Evolutionary conservation across 1,140 invertebrate genomes (phyloP).

Genomic region (Hyposmocoma kahamanoa): DNA sequence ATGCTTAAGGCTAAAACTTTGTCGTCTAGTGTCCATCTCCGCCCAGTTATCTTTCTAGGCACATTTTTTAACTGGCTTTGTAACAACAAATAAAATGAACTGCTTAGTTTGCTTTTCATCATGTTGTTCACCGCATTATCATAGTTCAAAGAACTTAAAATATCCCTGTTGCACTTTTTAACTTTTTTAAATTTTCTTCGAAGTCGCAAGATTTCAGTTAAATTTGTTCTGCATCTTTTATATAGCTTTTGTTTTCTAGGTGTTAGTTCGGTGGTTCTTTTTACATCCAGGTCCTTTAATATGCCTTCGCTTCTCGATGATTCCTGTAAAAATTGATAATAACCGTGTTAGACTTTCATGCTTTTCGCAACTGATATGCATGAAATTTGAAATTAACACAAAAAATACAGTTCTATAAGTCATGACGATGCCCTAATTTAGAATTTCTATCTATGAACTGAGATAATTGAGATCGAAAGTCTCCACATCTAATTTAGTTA

Average conservation of each 20-base stretch:
- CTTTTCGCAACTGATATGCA: too few relatives aligned
- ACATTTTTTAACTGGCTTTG: constrained; percentile 12
- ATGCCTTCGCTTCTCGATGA: too few relatives aligned
- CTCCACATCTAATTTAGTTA: too few relatives aligned
- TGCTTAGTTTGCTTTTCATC: constrained; percentile 2
- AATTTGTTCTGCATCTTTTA: not conserved
- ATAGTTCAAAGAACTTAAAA: not conserved
- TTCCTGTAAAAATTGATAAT: too few relatives aligned
- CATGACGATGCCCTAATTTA: too few relatives aligned
- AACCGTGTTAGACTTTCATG: too few relatives aligned
- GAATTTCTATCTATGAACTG: too few relatives aligned
- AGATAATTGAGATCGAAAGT: too few relatives aligned
- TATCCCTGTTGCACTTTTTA: not conserved
- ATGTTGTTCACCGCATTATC: not conserved
- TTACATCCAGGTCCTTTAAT: not conserved
- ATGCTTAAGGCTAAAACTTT: constrained; percentile 19
- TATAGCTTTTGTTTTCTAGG: not conserved
- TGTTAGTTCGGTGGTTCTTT: not conserved
- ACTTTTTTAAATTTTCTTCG: not conserved
- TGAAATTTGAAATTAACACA: too few relatives aligned
- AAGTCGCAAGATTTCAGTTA: not conserved
- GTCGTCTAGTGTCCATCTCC: constrained; percentile 2
- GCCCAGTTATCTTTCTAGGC: constrained; percentile 8
- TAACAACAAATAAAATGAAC: constrained; percentile 10
- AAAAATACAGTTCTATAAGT: too few relatives aligned